Evolutionary conservation across 2,113 vertebrate species (phyloP), one percentile per base, ranked within the genome.

Genomic region (Smithornis capensis): DNA sequence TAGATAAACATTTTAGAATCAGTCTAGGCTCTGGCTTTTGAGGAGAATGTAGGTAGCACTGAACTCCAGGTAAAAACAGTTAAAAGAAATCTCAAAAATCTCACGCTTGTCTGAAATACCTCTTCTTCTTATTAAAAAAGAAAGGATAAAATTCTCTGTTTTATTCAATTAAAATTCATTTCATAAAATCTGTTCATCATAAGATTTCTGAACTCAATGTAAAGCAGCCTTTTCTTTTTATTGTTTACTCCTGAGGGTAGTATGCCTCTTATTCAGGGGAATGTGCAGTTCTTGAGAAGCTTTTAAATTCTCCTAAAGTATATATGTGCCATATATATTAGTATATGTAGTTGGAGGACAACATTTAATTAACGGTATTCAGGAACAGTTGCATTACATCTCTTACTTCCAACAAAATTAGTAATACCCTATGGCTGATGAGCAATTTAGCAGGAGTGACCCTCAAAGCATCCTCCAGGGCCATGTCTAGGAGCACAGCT

Each of bases 401-500:
- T 78, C 52, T 83, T n/a, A 63, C 23, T 92, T 68, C 55, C 4
- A 3, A 29, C 40, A 83, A 90, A 90, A 90, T 62, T 57, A 60
- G 23, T 59, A 49, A 73, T 31, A 65, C 0, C 1, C 37, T 37
- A 0, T 15, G 44, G 49, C 24, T 45, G 31, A 44, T 50, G 13
- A 83, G 50, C 40, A 2, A 70, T 57, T 91, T 52, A 74, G 38
- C 18, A 53, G 57, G 27, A 69, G 11, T 9, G 29, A 81, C 28
- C 11, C 6, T 23, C 50, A n/a, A 42, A 38, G 23, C 45, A 87
- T 76, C 37, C 55, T 52, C 27, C 35, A 17, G 37, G 8, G 56
- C 28, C n/a, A 24, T 0, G 0, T 22, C 27, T 56, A 47, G 50
- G 52, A 90, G 24, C 10, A 75, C 1, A 4, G 64, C 49, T 68